These are phyloP conservation scores for Manacus vitellinus DNA, from an alignment of 2,113 vertebrate genomes.

Conservation along the genomic window DNA sequence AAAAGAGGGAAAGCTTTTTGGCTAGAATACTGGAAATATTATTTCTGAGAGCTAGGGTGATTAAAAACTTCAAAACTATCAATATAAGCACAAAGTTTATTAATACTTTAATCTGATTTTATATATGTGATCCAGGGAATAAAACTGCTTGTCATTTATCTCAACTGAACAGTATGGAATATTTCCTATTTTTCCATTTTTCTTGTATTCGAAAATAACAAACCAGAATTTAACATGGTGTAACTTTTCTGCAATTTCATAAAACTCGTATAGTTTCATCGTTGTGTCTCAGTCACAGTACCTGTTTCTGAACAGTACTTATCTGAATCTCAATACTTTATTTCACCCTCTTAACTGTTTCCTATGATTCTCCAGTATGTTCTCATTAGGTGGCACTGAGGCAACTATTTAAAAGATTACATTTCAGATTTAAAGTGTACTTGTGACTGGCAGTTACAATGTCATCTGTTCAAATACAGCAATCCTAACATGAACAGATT, in stretches of 20 bases:
- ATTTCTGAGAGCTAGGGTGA: not conserved
- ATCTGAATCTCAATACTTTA: not conserved
- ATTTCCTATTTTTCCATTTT: not conserved
- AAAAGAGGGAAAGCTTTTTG: not conserved
- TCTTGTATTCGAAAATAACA: not conserved
- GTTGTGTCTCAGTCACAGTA: not conserved
- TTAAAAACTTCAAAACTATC: not conserved
- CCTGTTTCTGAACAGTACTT: not conserved
- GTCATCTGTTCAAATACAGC: not conserved
- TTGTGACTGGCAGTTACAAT: not conserved
- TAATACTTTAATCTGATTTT: not conserved
- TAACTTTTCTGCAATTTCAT: not conserved
- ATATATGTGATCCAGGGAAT: not conserved
- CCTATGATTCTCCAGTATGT: not conserved
- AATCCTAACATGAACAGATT: not conserved
- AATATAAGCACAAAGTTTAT: not conserved
- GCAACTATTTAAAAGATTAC: not conserved
- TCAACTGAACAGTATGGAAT: not conserved
- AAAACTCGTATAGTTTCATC: not conserved
- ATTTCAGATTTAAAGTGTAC: not conserved
- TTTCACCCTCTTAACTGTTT: not conserved
- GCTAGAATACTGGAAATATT: not conserved
- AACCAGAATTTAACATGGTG: not conserved
- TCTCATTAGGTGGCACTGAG: not conserved
- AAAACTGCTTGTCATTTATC: not conserved